phyloP scores from a whole-genome alignment of 2,888 invertebrate genomes.

The Hirtodrosophila trivittata region DNA sequence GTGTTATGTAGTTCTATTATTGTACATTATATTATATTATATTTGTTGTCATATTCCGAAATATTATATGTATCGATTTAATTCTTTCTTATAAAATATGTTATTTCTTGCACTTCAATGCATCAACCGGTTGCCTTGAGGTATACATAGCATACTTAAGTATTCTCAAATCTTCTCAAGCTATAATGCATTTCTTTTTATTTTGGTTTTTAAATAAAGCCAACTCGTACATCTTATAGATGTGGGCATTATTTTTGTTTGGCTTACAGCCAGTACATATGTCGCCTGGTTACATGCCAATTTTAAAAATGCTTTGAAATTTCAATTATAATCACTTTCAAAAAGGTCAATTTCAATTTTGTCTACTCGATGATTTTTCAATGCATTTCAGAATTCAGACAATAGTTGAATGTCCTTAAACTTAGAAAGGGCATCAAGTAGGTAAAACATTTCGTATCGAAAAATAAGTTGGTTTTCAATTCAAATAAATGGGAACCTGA shows the following conservation, averaged over 20 bases:
- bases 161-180: slow-evolving; percentile 12
- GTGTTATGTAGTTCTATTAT: slow-evolving; percentile 16
- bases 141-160: slow-evolving; percentile 21
- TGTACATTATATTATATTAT: slow-evolving; percentile 11
- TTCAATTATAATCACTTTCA: slow-evolving; percentile 60
- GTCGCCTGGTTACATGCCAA: slow-evolving; percentile 68
- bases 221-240: slow-evolving; percentile 42
- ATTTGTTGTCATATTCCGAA: slow-evolving; percentile 36
- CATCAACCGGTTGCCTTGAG: slow-evolving; percentile 5
- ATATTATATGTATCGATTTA: slow-evolving; percentile 47
- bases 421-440: neutral
- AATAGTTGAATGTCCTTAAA: slow-evolving; percentile 12
- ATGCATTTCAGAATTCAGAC: slow-evolving; percentile 31
- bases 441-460: no score
- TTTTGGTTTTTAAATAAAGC: slow-evolving; percentile 36
- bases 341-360: slow-evolving; percentile 65
- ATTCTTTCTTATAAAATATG: slow-evolving; percentile 25
- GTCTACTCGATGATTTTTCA: slow-evolving; percentile 62
- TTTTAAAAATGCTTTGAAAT: slow-evolving; percentile 53
- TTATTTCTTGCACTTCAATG: slow-evolving; percentile 21
- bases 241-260: slow-evolving; percentile 38
- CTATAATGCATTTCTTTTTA: slow-evolving; percentile 51
- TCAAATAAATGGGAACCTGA: no score
- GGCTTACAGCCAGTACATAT: slow-evolving; percentile 54
- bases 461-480: no score